Conservation (phyloP, 2,113 vertebrate genomes). For the Capricornis sumatraensis region DNA sequence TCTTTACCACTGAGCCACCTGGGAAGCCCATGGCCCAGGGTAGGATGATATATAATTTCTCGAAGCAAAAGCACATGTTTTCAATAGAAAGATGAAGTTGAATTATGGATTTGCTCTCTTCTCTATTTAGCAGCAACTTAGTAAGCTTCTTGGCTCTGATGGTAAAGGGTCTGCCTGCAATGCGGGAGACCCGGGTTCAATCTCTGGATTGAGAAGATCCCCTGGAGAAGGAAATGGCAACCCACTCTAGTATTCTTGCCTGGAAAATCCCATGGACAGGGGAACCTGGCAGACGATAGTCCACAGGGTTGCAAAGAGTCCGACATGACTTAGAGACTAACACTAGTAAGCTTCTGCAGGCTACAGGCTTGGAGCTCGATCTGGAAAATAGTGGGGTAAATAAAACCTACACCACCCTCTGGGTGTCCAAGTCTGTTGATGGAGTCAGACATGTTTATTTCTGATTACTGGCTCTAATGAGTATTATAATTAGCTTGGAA, state of each 20-base stretch:
- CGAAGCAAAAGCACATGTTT: not conserved
- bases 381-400: not conserved
- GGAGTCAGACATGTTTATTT: not conserved
- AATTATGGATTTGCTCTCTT: not conserved
- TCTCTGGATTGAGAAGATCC: not conserved
- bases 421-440: not conserved
- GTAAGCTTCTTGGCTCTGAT: not conserved
- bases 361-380: not conserved
- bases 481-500: not conserved
- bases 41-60: not conserved
- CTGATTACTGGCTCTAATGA: not conserved
- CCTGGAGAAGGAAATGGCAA: not conserved
- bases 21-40: not conserved
- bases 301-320: not conserved
- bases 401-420: not conserved
- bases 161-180: not conserved
- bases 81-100: not conserved
- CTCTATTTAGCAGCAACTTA: not conserved
- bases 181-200: fast-evolving
- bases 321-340: not conserved
- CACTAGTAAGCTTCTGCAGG: not conserved
- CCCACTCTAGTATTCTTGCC: not conserved
- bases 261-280: not conserved
- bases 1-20: not conserved
- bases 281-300: not conserved